These are phyloP conservation scores for Metaphire vulgaris DNA, from an alignment of 1,140 invertebrate genomes.

Conservation along the genomic window DNA sequence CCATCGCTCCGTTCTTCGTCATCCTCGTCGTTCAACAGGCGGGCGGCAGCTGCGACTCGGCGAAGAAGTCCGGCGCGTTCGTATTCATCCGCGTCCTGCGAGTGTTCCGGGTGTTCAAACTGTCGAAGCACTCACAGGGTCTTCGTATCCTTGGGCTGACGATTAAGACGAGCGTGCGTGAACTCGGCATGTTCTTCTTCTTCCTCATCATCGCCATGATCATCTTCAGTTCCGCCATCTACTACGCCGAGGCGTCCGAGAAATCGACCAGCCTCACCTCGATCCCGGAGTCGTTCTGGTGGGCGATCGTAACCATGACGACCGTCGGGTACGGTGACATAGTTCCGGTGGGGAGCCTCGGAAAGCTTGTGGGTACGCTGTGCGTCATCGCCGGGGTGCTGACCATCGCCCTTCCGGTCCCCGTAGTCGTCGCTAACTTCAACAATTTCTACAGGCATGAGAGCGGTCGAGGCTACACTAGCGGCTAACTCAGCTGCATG, in stretches of 20 bases:
- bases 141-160: slow-evolving; percentile 38
- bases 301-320: slow-evolving; percentile 96
- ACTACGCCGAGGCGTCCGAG: slow-evolving; percentile 32
- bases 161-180: slow-evolving; percentile 34
- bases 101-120: slow-evolving; percentile 48
- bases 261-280: slow-evolving; percentile 51
- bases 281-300: too few species aligned
- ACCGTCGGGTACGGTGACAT: slow-evolving; percentile 78
- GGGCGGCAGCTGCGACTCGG: slow-evolving; percentile 35
- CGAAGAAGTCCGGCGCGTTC: slow-evolving; percentile 40
- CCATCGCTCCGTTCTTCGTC: slow-evolving; percentile 99
- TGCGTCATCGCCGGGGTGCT: too few species aligned
- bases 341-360: slow-evolving; percentile 27
- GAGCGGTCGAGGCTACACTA: too few species aligned
- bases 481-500: too few species aligned
- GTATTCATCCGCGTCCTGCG: slow-evolving; percentile 47
- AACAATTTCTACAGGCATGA: slow-evolving; percentile 80
- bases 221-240: slow-evolving; percentile 33
- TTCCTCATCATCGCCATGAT: too few species aligned
- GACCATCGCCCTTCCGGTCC: slow-evolving; percentile 94
- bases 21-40: slow-evolving; percentile 64
- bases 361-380: too few species aligned
- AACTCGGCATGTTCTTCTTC: too few species aligned
- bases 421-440: too few species aligned
- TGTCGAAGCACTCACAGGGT: slow-evolving; percentile 38